Conservation (phyloP, 2,113 vertebrate species). For the Noturus placidus region DNA sequence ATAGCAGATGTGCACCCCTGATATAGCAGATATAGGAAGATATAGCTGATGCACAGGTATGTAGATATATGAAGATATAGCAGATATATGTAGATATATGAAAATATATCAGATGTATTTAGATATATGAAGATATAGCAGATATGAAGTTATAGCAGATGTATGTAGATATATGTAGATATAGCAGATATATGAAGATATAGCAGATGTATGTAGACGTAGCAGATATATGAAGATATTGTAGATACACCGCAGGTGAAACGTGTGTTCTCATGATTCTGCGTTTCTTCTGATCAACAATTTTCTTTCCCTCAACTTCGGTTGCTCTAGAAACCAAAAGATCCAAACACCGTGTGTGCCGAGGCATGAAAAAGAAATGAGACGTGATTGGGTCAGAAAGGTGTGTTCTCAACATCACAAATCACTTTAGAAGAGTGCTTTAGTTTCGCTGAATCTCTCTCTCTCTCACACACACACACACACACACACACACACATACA, state of each 20-base stretch:
- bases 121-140: too few species aligned
- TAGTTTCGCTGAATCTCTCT: background rate
- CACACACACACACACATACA: background rate
- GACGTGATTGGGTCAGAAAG: background rate
- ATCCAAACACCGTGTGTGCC: background rate
- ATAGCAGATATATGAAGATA: too few species aligned
- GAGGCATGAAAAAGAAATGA: background rate
- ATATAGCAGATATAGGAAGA: too few species aligned
- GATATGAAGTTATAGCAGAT: too few species aligned
- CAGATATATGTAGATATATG: too few species aligned
- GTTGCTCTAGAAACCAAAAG: background rate
- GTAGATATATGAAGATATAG: too few species aligned
- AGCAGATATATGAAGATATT: background rate
- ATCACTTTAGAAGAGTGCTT: background rate
- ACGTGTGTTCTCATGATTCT: background rate
- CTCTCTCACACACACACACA: too few species aligned
- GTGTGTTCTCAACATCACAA: constrained; percentile 20
- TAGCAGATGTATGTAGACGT: too few species aligned
- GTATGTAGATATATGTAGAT: too few species aligned
- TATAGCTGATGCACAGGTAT: too few species aligned
- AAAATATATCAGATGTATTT: too few species aligned
- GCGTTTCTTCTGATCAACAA: background rate
- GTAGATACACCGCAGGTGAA: background rate
- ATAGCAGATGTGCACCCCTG: too few species aligned
- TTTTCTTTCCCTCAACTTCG: background rate